These are phyloP conservation scores for Pitangus sulphuratus DNA, from an alignment of 2,797 vertebrate genomes.

Conservation along the genomic window DNA sequence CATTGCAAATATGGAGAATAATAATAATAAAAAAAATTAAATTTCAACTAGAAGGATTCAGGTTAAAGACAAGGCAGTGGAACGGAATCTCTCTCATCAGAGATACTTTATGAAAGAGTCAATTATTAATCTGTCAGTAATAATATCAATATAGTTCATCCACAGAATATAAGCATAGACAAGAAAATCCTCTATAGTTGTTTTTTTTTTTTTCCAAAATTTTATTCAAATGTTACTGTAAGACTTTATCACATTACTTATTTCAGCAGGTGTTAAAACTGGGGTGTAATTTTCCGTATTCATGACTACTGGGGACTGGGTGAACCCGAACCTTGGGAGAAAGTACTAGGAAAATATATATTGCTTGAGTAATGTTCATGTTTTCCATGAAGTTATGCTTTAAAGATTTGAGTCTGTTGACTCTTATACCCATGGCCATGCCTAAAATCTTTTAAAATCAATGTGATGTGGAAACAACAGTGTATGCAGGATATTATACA, in stretches of 20 bases:
- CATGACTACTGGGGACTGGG: not conserved
- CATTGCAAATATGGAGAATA: not conserved
- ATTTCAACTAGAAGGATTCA: not conserved
- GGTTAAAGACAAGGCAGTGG: not conserved
- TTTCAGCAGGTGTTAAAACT: not conserved
- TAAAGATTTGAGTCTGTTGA: not conserved
- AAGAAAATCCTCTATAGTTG: not conserved
- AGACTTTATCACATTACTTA: not conserved
- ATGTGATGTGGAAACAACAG: not conserved
- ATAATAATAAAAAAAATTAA: not conserved
- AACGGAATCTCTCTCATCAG: not conserved
- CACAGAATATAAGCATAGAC: not conserved
- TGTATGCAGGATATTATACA: not conserved
- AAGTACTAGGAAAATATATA: not conserved
- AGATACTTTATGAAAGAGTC: not conserved
- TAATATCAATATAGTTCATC: not conserved
- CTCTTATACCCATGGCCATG: not conserved
- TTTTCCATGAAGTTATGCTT: not conserved
- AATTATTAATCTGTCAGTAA: not conserved
- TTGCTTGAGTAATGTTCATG: not conserved
- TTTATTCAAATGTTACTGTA: not conserved
- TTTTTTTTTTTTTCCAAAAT: not conserved
- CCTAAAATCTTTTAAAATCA: not conserved
- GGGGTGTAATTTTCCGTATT: not conserved
- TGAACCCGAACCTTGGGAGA: not conserved